A percentile compares a stretch with the other conserved stretches of the same genome.
Evolutionary conservation across 2,113 vertebrate species (phyloP).

Genomic region (Scophthalmus maximus): DNA sequence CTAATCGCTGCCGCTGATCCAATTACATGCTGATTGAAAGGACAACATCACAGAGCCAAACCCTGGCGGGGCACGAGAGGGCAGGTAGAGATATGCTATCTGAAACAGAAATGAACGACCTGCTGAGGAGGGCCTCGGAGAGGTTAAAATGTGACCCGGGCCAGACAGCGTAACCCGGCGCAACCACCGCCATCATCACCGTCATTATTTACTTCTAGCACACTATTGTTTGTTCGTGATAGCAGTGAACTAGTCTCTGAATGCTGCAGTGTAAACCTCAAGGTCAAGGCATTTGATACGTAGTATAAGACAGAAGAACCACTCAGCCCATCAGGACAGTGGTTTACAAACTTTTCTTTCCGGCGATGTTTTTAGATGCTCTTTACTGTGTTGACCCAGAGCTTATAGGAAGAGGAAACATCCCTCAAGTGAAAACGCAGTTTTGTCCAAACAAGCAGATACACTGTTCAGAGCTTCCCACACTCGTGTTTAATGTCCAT

Average conservation of each 20-base stretch:
- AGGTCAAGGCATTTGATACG: constrained; percentile 14
- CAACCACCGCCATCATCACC: background rate
- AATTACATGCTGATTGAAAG: constrained; percentile 82
- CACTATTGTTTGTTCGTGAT: constrained; percentile 54
- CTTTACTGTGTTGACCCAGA: background rate
- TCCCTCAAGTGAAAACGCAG: constrained; percentile 42
- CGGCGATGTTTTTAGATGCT: constrained; percentile 21
- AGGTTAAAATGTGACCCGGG: constrained; percentile 50
- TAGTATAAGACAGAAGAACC: background rate
- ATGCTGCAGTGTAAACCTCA: background rate
- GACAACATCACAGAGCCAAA: constrained; percentile 55
- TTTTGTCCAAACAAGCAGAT: constrained; percentile 51
- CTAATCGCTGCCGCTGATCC: constrained; percentile 76
- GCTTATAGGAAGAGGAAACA: constrained; percentile 32
- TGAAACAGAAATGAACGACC: constrained; percentile 54
- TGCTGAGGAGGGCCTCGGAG: constrained; percentile 4
- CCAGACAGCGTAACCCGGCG: background rate
- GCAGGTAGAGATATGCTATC: constrained; percentile 62
- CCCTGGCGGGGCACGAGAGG: constrained; percentile 32
- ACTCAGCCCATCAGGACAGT: background rate
- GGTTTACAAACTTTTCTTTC: constrained; percentile 19
- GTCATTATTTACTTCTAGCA: constrained; percentile 30
- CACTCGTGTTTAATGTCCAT: too few relatives aligned
- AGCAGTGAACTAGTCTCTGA: constrained; percentile 31
- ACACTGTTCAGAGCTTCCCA: constrained; percentile 34